Evolutionary conservation across 2,113 vertebrate genomes (phyloP).

Genomic region (Gallinago jamesoni): DNA sequence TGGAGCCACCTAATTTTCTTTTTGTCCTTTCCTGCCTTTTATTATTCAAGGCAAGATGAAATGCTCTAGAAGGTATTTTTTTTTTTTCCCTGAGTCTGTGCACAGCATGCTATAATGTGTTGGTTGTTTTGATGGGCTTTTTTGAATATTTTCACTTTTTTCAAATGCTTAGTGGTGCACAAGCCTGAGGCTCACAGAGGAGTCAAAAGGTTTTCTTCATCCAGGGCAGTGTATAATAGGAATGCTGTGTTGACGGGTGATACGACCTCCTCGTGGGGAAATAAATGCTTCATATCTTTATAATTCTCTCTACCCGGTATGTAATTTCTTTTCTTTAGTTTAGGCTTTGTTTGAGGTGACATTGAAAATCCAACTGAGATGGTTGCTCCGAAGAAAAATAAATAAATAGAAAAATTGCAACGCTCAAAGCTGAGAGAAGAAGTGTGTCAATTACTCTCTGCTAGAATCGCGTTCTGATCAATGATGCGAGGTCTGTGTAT

Average conservation of each 20-base stretch:
- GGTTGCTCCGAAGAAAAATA: neutral
- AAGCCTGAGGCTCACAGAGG: conserved; percentile 4
- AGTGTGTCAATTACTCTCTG: neutral
- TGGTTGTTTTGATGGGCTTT: neutral
- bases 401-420: neutral
- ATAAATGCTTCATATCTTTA: neutral
- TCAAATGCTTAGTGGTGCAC: neutral
- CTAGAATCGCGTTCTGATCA: neutral
- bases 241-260: neutral
- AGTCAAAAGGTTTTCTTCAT: conserved; percentile 28
- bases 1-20: neutral
- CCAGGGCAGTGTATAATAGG: neutral
- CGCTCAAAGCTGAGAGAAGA: neutral
- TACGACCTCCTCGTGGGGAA: neutral
- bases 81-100: neutral
- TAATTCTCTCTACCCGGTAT: neutral
- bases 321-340: neutral
- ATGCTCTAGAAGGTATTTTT: neutral
- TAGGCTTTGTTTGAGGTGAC: conserved; percentile 1
- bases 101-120: neutral
- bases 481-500: neutral
- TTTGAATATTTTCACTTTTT: neutral
- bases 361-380: neutral
- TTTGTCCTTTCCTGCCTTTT: conserved; percentile 4
- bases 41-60: conserved; percentile 1